These are phyloP conservation scores for Phoxinus phoxinus DNA, from an alignment of 2,113 vertebrate genomes.

Conservation along the genomic window DNA sequence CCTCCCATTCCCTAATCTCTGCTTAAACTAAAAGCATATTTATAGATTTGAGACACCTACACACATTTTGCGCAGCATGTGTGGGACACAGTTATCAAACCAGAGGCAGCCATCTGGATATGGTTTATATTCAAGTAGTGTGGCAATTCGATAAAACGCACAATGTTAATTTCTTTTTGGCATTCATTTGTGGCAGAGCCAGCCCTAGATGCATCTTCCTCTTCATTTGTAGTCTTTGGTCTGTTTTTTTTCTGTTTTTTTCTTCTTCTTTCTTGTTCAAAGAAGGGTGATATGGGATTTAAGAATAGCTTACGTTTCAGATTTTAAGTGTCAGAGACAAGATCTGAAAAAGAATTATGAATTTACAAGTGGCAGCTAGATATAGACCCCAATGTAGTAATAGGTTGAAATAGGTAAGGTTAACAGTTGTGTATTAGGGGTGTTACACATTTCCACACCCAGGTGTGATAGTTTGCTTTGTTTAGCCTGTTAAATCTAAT, in stretches of 20 bases:
- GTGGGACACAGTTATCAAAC: constrained; percentile 44
- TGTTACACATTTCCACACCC: neutral
- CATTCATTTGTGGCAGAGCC: constrained; percentile 39
- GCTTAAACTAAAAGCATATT: constrained; percentile 32
- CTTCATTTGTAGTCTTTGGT: constrained; percentile 26
- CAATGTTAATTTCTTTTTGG: constrained; percentile 32
- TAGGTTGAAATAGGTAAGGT: neutral
- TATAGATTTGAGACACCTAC: constrained; percentile 41
- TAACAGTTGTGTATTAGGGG: neutral
- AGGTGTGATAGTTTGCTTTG: neutral
- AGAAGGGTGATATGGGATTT: neutral
- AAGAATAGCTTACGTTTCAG: neutral
- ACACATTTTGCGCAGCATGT: constrained; percentile 28
- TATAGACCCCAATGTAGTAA: constrained; percentile 11
- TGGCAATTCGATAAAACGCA: constrained; percentile 34
- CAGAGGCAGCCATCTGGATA: constrained; percentile 34
- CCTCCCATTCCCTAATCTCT: neutral
- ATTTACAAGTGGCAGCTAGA: constrained; percentile 38
- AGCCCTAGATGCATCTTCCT: constrained; percentile 28
- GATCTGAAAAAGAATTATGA: neutral
- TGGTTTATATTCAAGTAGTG: constrained; percentile 45
- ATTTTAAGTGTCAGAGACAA: too few species aligned
- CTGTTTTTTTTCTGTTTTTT: neutral
- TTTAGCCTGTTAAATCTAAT: constrained; percentile 6
- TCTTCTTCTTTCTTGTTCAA: neutral